These are phyloP conservation scores for Castor canadensis DNA, from an alignment of 2,113 vertebrate species.

Conservation along the genomic window DNA sequence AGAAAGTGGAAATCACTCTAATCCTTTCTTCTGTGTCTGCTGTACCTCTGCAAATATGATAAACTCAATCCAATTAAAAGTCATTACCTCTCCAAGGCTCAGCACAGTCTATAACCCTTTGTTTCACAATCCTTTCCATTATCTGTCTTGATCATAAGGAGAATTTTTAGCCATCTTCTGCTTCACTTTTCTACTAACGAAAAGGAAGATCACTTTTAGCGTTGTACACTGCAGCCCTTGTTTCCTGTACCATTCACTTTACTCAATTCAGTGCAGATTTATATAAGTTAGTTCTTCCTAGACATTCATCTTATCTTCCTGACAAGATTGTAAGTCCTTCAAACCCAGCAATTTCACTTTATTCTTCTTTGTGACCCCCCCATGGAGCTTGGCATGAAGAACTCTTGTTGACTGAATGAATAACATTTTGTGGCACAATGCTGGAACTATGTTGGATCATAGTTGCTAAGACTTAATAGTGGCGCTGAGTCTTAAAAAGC, in stretches of 20 bases:
- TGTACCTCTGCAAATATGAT: constrained; percentile 87
- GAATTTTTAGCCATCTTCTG: constrained; percentile 78
- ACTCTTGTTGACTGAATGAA: constrained; percentile 34
- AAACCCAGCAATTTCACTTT: constrained; percentile 53
- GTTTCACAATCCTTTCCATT: constrained; percentile 84
- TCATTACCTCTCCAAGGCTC: constrained; percentile 86
- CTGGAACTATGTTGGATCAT: not conserved
- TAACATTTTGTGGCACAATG: not conserved
- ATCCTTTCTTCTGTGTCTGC: constrained; percentile 88
- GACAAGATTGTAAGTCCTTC: constrained; percentile 16
- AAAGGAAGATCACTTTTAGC: constrained; percentile 72
- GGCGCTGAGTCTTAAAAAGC: constrained; percentile 14
- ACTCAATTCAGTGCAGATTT: not conserved
- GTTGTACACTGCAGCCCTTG: not conserved
- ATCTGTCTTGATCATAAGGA: constrained; percentile 84
- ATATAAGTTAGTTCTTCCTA: constrained; percentile 32
- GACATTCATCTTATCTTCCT: constrained; percentile 17
- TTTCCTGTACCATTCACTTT: not conserved
- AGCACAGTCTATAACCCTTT: constrained; percentile 83
- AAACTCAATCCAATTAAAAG: constrained; percentile 92
- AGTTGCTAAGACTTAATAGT: constrained; percentile 42
- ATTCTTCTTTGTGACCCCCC: constrained; percentile 1
- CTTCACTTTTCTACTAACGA: constrained; percentile 67
- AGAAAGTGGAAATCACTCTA: constrained; percentile 90
- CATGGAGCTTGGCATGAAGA: not conserved